Base-by-base conservation (phyloP, 1,140 invertebrate species). In the Antheraea pernyi region DNA sequence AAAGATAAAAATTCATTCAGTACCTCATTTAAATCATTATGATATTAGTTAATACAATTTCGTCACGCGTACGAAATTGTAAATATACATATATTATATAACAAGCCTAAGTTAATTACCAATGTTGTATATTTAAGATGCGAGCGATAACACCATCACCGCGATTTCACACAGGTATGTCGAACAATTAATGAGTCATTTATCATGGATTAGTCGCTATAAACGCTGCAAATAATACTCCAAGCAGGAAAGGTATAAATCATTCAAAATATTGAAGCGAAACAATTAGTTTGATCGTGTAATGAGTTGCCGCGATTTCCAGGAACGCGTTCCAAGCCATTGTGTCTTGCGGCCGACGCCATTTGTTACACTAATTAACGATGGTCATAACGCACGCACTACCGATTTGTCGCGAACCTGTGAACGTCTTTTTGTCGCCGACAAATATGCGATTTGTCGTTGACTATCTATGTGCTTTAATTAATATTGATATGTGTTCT, bases 321-420 rank as follows among this genome's bases (percentile, higher is more conserved):
- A 46, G 19, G 64, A 65, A 65, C 61, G 61, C 19, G 39, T 53
- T 65, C 64, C 64, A 18, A 65, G n/a, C 64, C 64, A 65, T 65
- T 65, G 64, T 65, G 39, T 19, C 37, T 4, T 65, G 19, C 36
- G 16, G 37, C n/a, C n/a, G 42, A 7, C 11, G 7, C 39, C 6
- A 65, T 65, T 53, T 46, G 11, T 65, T 16, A 65, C 11, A 5
- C 39, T 65, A 65, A 65, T 65, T 65, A 65, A 42, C 42, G 19
- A 19, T 48, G 64, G 19, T 37, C 13, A 42, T 64, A 64, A 42
- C 62, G 62, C 60, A 61, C 60, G 60, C 19, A 53, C 46, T 53
- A 13, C 46, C 19, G 60, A 22, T 22, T 16, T 36, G 60, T 30
- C 19, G 60, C 19, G 19, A 19, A 1, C 19, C 9, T 16, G 18